Base-by-base conservation (phyloP, 2,797 vertebrate genomes). In the Sebastes steindachneri region DNA sequence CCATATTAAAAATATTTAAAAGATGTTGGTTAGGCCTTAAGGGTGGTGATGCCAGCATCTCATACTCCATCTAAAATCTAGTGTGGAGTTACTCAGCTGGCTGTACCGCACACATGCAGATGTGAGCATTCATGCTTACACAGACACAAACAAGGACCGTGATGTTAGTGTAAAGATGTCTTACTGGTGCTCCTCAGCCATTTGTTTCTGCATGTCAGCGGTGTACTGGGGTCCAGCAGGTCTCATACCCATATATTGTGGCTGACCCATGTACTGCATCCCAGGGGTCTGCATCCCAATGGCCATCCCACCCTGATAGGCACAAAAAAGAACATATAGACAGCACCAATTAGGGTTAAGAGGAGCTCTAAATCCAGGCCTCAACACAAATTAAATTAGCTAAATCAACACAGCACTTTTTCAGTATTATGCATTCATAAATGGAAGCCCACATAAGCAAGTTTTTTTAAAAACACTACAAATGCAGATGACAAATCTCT, bases 161-260 rank as follows among this genome's bases (percentile, higher is more conserved):
- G 11, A 9, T 2, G 17, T 65, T 15, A 79, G 7, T 48, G 45
- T 76, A 53, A 84, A 80, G 9, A 53, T 17, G 28, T 35, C 98
- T 98, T 96, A 99, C 98, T 99, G 97, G 75, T 99, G 98, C 77
- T 99, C 98, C 93, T 99, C 99, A 0, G 96, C 98, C 96, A 99
- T 98, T 90, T 99, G 98, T 89, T 99, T 99, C 95, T 99, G 98
- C 95, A 99, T 96, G 93, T 99, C 99, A 0, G 96, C 96, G 3
- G 92, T 96, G 88, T 97, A 99, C 79, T 97, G 98, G 0, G 97
- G 97, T 68, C 96, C 96, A 0, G 97, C 84, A 3, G 96, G 93
- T 70, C 97, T 97, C 96, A 99, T 97, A 31, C 97, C 96, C 93
- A 99, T 93, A 90, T 97, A 99, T 25, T 97, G 92, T 6, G 97